phyloP scores from a whole-genome alignment of 2,888 invertebrate genomes.

The Sminthurides aquaticus region DNA sequence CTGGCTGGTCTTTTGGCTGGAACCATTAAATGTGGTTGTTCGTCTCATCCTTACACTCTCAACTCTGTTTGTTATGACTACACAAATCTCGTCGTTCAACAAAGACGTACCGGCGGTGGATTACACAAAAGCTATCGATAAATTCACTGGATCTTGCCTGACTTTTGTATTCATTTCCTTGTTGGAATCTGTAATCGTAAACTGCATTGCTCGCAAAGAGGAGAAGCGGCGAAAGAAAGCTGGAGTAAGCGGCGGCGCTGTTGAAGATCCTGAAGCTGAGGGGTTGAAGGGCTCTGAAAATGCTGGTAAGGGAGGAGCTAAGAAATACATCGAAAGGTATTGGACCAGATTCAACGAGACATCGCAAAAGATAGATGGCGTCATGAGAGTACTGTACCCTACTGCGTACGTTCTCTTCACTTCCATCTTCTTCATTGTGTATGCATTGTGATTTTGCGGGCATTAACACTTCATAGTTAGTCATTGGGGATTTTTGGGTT shows the following conservation, averaged over 20 bases:
- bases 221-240: conserved; percentile 6
- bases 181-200: conserved; percentile 39
- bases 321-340: conserved; percentile 16
- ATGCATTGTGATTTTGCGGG: not conserved
- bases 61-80: conserved; percentile 32
- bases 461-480: not conserved
- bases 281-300: conserved; percentile 1
- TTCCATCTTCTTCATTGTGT: conserved; percentile 23
- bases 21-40: conserved; percentile 29
- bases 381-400: conserved; percentile 28
- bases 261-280: conserved; percentile 3
- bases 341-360: conserved; percentile 15
- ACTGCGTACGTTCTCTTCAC: conserved; percentile 24
- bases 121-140: conserved; percentile 40
- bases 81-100: conserved; percentile 30
- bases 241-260: conserved; percentile 4
- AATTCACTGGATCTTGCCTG: conserved; percentile 41
- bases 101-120: conserved; percentile 30
- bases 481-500: not conserved
- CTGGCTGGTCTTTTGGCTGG: conserved; percentile 43
- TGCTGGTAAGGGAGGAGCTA: conserved; percentile 11
- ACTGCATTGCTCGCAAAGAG: conserved; percentile 26
- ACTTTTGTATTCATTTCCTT: conserved; percentile 42
- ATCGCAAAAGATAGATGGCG: conserved; percentile 30
- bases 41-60: conserved; percentile 38